Conservation (phyloP, 2,113 vertebrate genomes). For the Echinops telfairi region DNA sequence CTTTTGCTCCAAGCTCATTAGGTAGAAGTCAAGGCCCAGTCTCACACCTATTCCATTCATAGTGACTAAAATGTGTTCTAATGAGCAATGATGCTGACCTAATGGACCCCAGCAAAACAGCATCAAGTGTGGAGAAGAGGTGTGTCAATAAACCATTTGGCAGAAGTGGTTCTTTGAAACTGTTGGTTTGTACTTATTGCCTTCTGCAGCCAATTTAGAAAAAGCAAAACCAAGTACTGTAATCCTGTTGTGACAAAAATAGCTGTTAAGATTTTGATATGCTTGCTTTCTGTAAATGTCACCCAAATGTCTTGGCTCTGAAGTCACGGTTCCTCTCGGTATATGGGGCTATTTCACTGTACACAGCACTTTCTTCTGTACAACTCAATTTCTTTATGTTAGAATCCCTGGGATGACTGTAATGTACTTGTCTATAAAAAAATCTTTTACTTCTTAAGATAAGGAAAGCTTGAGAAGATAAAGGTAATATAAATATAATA, state of each 20-base stretch:
- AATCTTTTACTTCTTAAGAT: conserved; percentile 55
- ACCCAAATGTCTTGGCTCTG: conserved; percentile 73
- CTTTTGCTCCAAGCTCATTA: not conserved
- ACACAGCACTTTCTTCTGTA: conserved; percentile 26
- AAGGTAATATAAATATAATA: conserved; percentile 57
- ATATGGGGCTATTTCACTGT: conserved; percentile 28
- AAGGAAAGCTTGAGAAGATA: conserved; percentile 64
- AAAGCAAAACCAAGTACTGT: conserved; percentile 51
- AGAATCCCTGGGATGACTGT: not conserved
- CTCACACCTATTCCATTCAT: not conserved
- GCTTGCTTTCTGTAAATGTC: conserved; percentile 75
- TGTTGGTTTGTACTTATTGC: conserved; percentile 51
- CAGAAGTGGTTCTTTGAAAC: conserved; percentile 57
- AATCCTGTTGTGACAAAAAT: conserved; percentile 76
- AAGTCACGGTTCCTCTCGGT: conserved; percentile 40
- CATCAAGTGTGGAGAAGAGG: not conserved
- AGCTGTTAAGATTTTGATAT: conserved; percentile 73
- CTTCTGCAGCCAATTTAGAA: conserved; percentile 67
- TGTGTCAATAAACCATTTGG: conserved; percentile 57
- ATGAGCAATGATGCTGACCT: conserved; percentile 39
- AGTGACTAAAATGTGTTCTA: conserved; percentile 26
- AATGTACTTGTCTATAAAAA: conserved; percentile 20
- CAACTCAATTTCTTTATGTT: conserved; percentile 12
- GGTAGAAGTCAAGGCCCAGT: not conserved
- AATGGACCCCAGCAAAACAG: not conserved